Conservation (phyloP, 1,140 invertebrate genomes). For the Zaprionus kolodkinae region DNA sequence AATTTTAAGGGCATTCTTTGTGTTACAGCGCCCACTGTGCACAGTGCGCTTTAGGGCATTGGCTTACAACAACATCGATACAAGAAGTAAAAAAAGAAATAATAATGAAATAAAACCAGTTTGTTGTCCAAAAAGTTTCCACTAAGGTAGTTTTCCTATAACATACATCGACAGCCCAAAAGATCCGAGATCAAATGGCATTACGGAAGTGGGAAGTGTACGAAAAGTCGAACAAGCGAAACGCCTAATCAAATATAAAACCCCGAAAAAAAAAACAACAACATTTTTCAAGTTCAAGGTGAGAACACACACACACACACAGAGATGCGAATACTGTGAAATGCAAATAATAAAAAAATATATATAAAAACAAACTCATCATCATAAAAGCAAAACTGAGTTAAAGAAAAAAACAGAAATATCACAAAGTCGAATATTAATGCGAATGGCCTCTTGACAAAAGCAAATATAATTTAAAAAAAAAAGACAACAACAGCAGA, state of each 20-base stretch:
- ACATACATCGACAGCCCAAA: constrained; percentile 3
- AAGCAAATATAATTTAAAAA: constrained; percentile 57
- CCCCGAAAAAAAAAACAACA: constrained; percentile 11
- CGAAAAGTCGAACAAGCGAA: constrained; percentile 2
- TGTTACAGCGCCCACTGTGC: constrained; percentile 17
- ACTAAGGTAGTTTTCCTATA: constrained; percentile 40
- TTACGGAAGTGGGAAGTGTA: constrained; percentile 44
- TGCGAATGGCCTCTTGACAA: constrained; percentile 76
- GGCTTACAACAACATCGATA: constrained; percentile 27
- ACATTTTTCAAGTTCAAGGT: constrained; percentile 64
- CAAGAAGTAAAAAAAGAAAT: background rate
- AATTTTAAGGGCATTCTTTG: background rate
- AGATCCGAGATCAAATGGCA: constrained; percentile 18
- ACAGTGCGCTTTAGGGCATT: constrained; percentile 34
- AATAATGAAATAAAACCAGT: constrained; percentile 31
- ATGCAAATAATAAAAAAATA: constrained; percentile 19
- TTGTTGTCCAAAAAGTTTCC: constrained; percentile 43
- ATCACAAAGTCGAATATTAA: constrained; percentile 64
- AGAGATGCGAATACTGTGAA: constrained; percentile 25
- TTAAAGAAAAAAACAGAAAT: constrained; percentile 48
- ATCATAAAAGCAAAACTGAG: constrained; percentile 4
- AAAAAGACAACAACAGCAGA: background rate
- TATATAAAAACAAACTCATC: constrained; percentile 15
- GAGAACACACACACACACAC: background rate
- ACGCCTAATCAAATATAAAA: constrained; percentile 1